Percentiles rank a stretch among this genome's conserved stretches.
phyloP scores from a whole-genome alignment of 2,888 invertebrate species.

The Heterodera filipjevi region DNA sequence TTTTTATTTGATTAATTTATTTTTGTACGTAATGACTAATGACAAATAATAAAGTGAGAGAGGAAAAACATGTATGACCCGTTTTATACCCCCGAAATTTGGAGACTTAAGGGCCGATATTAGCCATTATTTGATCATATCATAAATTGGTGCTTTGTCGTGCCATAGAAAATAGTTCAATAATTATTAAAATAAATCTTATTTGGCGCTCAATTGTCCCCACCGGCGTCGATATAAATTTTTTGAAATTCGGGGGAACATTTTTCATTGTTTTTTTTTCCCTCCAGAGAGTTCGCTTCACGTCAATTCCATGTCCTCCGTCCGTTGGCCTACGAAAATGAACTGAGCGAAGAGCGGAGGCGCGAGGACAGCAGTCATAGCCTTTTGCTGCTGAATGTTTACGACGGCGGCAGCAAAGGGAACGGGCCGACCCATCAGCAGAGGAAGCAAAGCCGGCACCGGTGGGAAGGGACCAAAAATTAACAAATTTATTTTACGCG shows the following conservation, averaged over 20 bases:
- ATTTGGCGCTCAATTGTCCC: too few species aligned
- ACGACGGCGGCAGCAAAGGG: background rate
- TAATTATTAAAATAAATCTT: too few species aligned
- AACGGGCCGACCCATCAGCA: background rate
- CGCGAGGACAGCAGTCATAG: background rate
- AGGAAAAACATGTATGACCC: too few species aligned
- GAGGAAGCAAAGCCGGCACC: background rate
- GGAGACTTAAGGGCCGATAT: background rate
- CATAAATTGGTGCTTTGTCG: too few species aligned
- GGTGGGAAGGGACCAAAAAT: background rate
- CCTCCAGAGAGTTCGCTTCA: slow-evolving; percentile 17
- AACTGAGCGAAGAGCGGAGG: slow-evolving; percentile 12
- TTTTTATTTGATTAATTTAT: too few species aligned
- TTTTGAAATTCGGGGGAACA: too few species aligned
- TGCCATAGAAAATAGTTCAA: too few species aligned
- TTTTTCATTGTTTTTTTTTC: background rate
- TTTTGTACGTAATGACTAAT: too few species aligned
- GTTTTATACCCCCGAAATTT: too few species aligned
- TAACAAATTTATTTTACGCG: background rate
- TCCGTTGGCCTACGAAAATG: slow-evolving; percentile 17
- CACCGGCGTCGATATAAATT: too few species aligned
- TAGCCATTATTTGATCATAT: too few species aligned
- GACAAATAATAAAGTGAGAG: too few species aligned
- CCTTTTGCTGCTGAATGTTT: background rate
- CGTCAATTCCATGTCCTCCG: slow-evolving; percentile 3